Evolutionary conservation across 1,140 invertebrate species (phyloP), one percentile per base, ranked within the genome.

Genomic region (Brachionus angularis): DNA sequence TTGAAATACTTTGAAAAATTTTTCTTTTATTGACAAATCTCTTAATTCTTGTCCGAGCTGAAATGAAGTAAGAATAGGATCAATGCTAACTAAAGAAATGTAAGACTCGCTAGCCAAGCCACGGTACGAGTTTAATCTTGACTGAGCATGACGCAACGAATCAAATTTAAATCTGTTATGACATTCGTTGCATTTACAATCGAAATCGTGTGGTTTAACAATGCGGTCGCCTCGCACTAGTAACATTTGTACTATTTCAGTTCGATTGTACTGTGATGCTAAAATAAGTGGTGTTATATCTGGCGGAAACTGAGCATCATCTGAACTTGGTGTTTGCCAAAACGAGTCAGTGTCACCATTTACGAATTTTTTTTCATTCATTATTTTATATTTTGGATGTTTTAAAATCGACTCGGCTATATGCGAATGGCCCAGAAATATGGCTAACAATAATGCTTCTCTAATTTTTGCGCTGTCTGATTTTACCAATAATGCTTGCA

Each of bases 51-150:
- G 72, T 0, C 83, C 82, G 16, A 89, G 78, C 69, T 82, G 76
- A 76, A 89, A 88, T 0, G 86, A 85, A 16, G 83, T 81, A 8
- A 87, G 78, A 44, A 89, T 85, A 0, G 87, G 88, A 77, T 89
- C 87, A 33, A 83, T 78, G 0, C 84, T 83, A 0, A 84, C 84
- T 71, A 88, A 83, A 29, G 86, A 86, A 67, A 89, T 86, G 74
- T 87, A 88, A 0, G 85, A 83, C 58, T 80, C 78, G 67, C 79
- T 81, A 2, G 79, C 75, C 72, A 81, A 72, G 0, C 77, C 80
- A 52, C 76, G 50, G 74, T 80, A 82, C 1, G 78, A 77, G 72
- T 81, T 80, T 8, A 82, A 71, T 21, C 81, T 72, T 16, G 77
- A 80, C n/a, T 71, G 67, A 18, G 73, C 73, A 42, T 73, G 72